Conservation (phyloP, 2,113 vertebrate genomes). For the Rhodinocichla rosea region DNA sequence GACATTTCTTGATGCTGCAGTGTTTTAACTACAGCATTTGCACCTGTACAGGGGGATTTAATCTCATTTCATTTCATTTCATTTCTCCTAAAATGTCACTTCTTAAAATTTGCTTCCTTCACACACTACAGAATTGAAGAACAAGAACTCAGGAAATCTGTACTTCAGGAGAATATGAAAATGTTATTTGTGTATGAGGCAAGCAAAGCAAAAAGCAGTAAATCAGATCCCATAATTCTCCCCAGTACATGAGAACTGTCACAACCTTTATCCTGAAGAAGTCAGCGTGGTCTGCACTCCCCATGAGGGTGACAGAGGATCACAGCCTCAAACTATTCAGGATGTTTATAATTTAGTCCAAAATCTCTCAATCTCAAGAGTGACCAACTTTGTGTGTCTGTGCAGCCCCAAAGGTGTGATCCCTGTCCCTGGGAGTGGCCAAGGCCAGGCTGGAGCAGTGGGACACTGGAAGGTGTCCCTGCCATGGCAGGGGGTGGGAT, state of each 20-base stretch:
- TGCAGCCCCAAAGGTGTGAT: not conserved
- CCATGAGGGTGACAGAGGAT: not conserved
- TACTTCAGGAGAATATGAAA: not conserved
- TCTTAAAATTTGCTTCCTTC: not conserved
- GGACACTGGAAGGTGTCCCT: not conserved
- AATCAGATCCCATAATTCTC: not conserved
- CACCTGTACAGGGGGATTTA: not conserved
- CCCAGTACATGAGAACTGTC: not conserved
- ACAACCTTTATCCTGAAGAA: not conserved
- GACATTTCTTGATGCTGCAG: not conserved
- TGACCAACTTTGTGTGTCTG: fast-evolving
- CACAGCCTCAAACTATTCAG: not conserved
- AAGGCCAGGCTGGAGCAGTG: not conserved
- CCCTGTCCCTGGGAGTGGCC: not conserved
- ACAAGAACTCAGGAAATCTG: not conserved
- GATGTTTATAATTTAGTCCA: not conserved
- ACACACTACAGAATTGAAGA: not conserved
- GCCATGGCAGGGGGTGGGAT: not conserved
- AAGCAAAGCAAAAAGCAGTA: not conserved
- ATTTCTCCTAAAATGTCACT: not conserved
- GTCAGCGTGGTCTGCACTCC: not conserved
- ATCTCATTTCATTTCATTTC: not conserved
- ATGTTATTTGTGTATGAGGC: not conserved
- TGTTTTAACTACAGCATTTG: not conserved
- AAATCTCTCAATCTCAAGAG: not conserved